Evolutionary conservation across 2,888 invertebrate species (phyloP).

Genomic region (Xanthia icteritia): DNA sequence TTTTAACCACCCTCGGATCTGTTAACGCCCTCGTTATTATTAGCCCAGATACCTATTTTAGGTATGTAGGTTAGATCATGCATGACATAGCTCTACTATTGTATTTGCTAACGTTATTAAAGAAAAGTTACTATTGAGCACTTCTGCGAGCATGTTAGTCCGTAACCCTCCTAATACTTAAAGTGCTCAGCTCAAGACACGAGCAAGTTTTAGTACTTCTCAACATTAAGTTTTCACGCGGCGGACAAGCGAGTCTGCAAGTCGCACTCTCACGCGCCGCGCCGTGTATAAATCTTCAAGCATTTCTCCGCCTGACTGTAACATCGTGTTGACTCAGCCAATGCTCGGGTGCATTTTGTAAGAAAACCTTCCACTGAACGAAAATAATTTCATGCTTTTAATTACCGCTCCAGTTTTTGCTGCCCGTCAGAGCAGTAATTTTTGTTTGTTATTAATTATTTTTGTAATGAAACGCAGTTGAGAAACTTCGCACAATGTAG

Average conservation of each 20-base stretch:
- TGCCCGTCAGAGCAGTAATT: slow-evolving; percentile 33
- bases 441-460: slow-evolving; percentile 46
- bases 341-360: slow-evolving; percentile 50
- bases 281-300: slow-evolving; percentile 71
- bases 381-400: slow-evolving; percentile 57
- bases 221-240: slow-evolving; percentile 82
- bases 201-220: slow-evolving; percentile 80
- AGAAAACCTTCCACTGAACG: slow-evolving; percentile 41
- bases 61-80: slow-evolving; percentile 18
- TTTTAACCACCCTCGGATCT: slow-evolving; percentile 60
- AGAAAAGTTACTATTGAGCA: slow-evolving; percentile 27
- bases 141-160: slow-evolving; percentile 32
- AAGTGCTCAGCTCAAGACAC: slow-evolving; percentile 58
- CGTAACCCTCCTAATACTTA: slow-evolving; percentile 35
- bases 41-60: slow-evolving; percentile 50
- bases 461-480: slow-evolving; percentile 33
- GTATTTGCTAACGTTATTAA: slow-evolving; percentile 9
- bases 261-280: slow-evolving; percentile 66
- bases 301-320: slow-evolving; percentile 60
- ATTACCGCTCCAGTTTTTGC: slow-evolving; percentile 50
- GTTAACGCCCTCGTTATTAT: slow-evolving; percentile 62
- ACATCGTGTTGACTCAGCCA: slow-evolving; percentile 53
- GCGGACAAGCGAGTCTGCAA: slow-evolving; percentile 67
- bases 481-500: slow-evolving; percentile 49
- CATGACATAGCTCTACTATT: not conserved